Percentiles rank a stretch among this genome's conserved stretches.
Conservation (phyloP, 2,113 vertebrate genomes). For the Alethe diademata region DNA sequence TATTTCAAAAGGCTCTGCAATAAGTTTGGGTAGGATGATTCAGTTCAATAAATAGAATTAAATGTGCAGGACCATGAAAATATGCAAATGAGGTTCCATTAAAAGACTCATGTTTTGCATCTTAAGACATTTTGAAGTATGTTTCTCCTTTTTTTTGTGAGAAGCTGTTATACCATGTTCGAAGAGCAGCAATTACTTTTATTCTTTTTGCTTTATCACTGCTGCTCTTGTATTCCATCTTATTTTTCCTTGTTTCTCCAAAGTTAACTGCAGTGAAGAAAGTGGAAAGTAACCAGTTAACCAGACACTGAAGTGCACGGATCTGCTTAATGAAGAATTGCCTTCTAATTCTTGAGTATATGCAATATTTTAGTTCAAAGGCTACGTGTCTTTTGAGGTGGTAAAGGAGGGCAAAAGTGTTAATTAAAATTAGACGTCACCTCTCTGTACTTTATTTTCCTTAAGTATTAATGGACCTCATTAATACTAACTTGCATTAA, state of each 20-base stretch:
- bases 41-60: conserved; percentile 20
- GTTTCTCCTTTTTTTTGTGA: background rate
- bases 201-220: background rate
- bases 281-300: background rate
- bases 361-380: background rate
- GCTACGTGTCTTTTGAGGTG: background rate
- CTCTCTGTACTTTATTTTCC: background rate
- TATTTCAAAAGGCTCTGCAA: background rate
- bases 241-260: background rate
- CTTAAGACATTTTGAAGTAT: background rate
- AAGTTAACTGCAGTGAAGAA: background rate
- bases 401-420: background rate
- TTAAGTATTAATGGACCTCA: background rate
- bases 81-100: background rate
- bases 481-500: background rate
- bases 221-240: background rate
- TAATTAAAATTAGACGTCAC: background rate
- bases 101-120: background rate
- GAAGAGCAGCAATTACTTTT: background rate
- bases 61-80: background rate
- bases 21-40: conserved; percentile 14
- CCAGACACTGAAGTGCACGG: background rate
- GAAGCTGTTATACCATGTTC: background rate
- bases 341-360: background rate
- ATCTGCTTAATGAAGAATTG: background rate